Conservation (phyloP, 1,140 invertebrate genomes). For the Cotesia vestalis region DNA sequence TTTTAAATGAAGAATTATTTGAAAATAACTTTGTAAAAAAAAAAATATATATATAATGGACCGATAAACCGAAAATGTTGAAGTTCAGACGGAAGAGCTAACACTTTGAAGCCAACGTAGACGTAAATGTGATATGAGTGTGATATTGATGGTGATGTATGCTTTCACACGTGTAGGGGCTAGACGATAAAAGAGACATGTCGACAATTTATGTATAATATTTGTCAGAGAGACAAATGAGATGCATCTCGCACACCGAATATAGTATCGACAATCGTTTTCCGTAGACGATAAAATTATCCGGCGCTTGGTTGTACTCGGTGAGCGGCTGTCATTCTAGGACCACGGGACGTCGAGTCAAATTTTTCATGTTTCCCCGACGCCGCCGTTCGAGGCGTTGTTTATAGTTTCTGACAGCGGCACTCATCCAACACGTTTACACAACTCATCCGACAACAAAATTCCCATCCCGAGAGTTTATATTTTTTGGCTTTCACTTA, state of each 20-base stretch:
- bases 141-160: too few species aligned
- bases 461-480: neutral
- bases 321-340: slow-evolving; percentile 7
- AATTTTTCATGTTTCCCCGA: slow-evolving; percentile 31
- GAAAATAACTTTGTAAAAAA: too few species aligned
- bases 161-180: too few species aligned
- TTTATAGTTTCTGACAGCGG: slow-evolving; percentile 25
- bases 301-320: neutral
- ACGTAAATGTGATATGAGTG: too few species aligned
- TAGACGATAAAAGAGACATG: too few species aligned
- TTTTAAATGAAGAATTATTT: too few species aligned
- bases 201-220: neutral
- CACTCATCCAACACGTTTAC: slow-evolving; percentile 20
- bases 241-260: neutral
- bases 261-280: slow-evolving; percentile 13
- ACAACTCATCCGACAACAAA: neutral
- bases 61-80: too few species aligned
- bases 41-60: too few species aligned
- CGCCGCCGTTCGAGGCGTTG: slow-evolving; percentile 19
- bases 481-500: slow-evolving; percentile 2
- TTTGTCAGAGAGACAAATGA: neutral
- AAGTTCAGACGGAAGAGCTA: too few species aligned
- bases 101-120: too few species aligned
- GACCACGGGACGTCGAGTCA: slow-evolving; percentile 25
- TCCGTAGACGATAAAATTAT: slow-evolving; percentile 4